Evolutionary conservation across 1,140 invertebrate genomes (phyloP).

Genomic region (Liolophura sinensis): DNA sequence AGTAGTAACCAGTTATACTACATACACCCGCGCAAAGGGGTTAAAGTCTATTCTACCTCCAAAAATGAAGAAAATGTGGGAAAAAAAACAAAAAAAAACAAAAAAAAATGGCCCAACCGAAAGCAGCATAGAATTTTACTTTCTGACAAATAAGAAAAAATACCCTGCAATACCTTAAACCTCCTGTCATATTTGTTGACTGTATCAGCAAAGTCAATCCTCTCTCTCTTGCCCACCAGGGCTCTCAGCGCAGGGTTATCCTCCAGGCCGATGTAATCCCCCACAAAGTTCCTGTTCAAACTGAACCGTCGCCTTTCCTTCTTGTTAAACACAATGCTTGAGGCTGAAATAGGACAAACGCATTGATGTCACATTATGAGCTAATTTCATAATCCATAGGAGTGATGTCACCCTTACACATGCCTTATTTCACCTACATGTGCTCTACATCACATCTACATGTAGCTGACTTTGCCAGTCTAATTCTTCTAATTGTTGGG

Average conservation of each 20-base stretch:
- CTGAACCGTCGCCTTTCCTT: slow-evolving; percentile 72
- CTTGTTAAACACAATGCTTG: slow-evolving; percentile 68
- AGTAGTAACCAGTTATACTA: too few species aligned
- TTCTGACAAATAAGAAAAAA: not conserved
- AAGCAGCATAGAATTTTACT: not conserved
- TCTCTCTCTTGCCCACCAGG: slow-evolving; percentile 69
- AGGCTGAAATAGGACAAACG: slow-evolving; percentile 40
- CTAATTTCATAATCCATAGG: too few species aligned
- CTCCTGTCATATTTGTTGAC: slow-evolving; percentile 74
- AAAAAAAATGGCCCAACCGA: not conserved
- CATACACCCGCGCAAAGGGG: not conserved
- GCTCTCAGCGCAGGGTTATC: slow-evolving; percentile 64
- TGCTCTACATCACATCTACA: too few species aligned
- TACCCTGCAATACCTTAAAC: slow-evolving; percentile 65
- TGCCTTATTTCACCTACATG: too few species aligned
- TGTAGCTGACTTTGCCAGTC: too few species aligned
- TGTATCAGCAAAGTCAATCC: slow-evolving; percentile 72
- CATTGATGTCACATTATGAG: too few species aligned
- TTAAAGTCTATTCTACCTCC: not conserved
- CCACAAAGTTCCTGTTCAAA: slow-evolving; percentile 74
- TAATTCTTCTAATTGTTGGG: too few species aligned
- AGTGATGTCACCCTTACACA: too few species aligned
- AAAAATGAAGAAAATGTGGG: not conserved
- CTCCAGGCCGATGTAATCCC: slow-evolving; percentile 77
- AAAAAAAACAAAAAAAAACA: not conserved